Evolutionary conservation across 2,888 invertebrate genomes (phyloP).

Genomic region (Listrodromus nycthemerus): DNA sequence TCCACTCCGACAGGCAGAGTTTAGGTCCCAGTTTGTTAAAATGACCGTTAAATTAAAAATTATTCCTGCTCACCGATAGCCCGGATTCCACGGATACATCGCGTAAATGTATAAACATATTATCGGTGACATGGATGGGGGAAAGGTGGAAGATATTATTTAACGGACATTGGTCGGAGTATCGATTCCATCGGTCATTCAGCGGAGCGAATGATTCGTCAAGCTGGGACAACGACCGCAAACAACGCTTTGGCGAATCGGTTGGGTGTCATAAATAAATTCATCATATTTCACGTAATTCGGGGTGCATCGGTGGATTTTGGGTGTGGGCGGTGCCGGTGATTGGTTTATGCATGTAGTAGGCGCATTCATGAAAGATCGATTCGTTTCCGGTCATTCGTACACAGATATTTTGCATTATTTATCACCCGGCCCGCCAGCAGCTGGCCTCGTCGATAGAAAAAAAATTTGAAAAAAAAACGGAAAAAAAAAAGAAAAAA

Average conservation of each 20-base stretch:
- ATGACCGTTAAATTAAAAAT: conserved; percentile 15
- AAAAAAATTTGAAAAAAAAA: no score
- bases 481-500: not conserved
- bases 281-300: conserved; percentile 61
- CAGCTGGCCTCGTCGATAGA: conserved; percentile 8
- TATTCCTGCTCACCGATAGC: conserved; percentile 18
- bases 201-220: conserved; percentile 65
- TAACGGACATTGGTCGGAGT: conserved; percentile 56
- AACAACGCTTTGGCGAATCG: conserved; percentile 51
- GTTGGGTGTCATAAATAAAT: conserved; percentile 53
- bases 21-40: not conserved
- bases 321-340: not conserved
- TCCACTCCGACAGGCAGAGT: no score
- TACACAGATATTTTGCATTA: conserved; percentile 55
- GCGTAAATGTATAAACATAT: conserved; percentile 8
- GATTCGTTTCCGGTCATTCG: conserved; percentile 56
- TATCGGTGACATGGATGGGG: not conserved
- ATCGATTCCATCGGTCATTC: conserved; percentile 60
- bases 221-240: conserved; percentile 53
- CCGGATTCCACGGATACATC: conserved; percentile 21
- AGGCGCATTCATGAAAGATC: conserved; percentile 37
- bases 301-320: conserved; percentile 34
- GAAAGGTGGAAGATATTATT: conserved; percentile 59
- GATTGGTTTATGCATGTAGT: not conserved
- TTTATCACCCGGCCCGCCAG: conserved; percentile 44